Percentiles rank a stretch among this genome's conserved stretches.
These are phyloP conservation scores for Brevipalpus yothersi DNA, from an alignment of 1,140 invertebrate species.

Conservation along the genomic window DNA sequence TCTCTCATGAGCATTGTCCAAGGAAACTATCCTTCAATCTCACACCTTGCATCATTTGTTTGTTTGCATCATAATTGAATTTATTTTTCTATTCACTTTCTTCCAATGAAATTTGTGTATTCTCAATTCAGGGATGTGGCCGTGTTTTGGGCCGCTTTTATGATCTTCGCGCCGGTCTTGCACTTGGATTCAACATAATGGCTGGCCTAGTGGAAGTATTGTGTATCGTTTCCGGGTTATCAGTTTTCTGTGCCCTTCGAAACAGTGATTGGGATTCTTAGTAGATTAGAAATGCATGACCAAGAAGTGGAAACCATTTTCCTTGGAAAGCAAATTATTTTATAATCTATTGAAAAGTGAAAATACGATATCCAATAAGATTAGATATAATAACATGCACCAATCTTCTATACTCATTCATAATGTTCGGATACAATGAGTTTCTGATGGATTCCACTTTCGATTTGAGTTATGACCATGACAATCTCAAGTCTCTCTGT, in stretches of 20 bases:
- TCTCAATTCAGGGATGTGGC: slow-evolving; percentile 6
- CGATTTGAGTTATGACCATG: no score
- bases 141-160: slow-evolving; percentile 6
- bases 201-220: not conserved
- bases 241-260: not conserved
- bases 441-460: no score
- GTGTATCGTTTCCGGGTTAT: not conserved
- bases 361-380: no score
- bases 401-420: no score
- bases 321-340: no score
- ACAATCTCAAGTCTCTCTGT: no score
- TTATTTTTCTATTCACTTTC: not conserved
- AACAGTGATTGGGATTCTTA: not conserved
- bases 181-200: slow-evolving; percentile 3
- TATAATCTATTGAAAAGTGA: no score
- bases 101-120: not conserved
- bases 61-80: not conserved
- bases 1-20: no score
- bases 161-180: slow-evolving; percentile 6
- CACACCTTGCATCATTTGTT: no score
- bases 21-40: no score
- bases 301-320: not conserved
- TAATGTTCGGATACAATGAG: no score
- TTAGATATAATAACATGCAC: no score
- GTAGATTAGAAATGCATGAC: not conserved